Evolutionary conservation across 2,888 invertebrate species (phyloP).

Genomic region (Polymixis flavicincta): DNA sequence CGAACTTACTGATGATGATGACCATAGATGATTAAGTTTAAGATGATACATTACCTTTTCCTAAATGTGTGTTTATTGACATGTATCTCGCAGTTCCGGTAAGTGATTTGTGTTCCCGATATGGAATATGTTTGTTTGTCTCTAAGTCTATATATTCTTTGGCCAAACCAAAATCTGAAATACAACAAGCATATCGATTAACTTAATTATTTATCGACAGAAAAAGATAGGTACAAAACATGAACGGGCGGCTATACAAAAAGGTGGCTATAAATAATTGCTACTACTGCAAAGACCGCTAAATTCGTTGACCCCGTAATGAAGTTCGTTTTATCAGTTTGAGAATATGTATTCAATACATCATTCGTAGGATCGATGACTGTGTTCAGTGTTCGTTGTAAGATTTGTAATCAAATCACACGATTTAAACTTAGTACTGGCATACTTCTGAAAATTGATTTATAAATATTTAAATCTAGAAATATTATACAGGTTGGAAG

Average conservation of each 20-base stretch:
- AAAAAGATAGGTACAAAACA: slow-evolving; percentile 32
- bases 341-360: slow-evolving; percentile 60
- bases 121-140: slow-evolving; percentile 99
- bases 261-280: slow-evolving; percentile 51
- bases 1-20: too few species aligned
- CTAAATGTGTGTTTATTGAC: slow-evolving; percentile 99
- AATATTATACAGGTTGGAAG: neutral
- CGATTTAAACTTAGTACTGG: slow-evolving; percentile 20
- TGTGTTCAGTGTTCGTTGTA: slow-evolving; percentile 44
- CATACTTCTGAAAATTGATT: slow-evolving; percentile 43
- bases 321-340: slow-evolving; percentile 58
- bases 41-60: slow-evolving; percentile 93
- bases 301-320: slow-evolving; percentile 61
- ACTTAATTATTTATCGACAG: slow-evolving; percentile 39
- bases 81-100: slow-evolving; percentile 99
- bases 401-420: slow-evolving; percentile 59
- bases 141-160: slow-evolving; percentile 99
- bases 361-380: slow-evolving; percentile 49
- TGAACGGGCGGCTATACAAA: slow-evolving; percentile 29
- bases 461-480: slow-evolving; percentile 49
- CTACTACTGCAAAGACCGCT: slow-evolving; percentile 52
- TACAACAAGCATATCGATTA: slow-evolving; percentile 63
- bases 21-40: neutral
- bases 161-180: slow-evolving; percentile 99
- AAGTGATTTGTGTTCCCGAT: slow-evolving; percentile 99